Base-by-base conservation (phyloP, 2,888 invertebrate genomes). In the Temnothorax unifasciatus region DNA sequence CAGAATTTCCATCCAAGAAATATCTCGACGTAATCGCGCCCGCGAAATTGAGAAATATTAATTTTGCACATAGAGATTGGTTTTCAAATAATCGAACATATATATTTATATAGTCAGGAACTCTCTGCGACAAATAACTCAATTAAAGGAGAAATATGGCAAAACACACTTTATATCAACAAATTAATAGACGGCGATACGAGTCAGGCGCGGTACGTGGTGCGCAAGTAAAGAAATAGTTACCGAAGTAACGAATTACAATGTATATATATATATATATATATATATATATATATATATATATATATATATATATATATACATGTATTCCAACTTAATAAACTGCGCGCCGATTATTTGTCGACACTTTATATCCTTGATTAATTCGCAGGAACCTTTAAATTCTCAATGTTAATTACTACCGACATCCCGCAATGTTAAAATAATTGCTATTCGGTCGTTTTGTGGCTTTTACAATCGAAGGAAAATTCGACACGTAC, bases 1-100 rank as follows among this genome's bases (percentile, higher is more conserved):
- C 47, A 59, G 59, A 81, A 81, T 73, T 81, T 81, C 47, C 21
- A 44, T 34, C 44, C 6, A 47, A 73, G 74, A 50, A 77, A 71
- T 54, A 57, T 57, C 54, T 21, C 15, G 69, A 29, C 0, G 21
- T 47, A 63, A 75, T 63, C 34, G 15, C 34, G 21, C 6, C 4
- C n/a, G 6, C 29, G 5, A 71, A 77, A 68, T 52, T 25, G 38
- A 25, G 18, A 76, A 29, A 29, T 71, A 29, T 54, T 29, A 44
- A 44, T n/a, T 21, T 52, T 9, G 1, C 6, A 38, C 15, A 29
- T 8, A 52, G 18, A 15, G 18, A 15, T 6, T 38, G 2, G 2
- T 54, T 21, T 38, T 66, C 64, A 50, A 66, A 15, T 50, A 15
- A 64, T 38, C 25, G 2, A 2, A 34, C 13, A 21, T 29, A 15